Conservation (phyloP, 2,797 vertebrate genomes). For the Aulostomus chinensis region DNA sequence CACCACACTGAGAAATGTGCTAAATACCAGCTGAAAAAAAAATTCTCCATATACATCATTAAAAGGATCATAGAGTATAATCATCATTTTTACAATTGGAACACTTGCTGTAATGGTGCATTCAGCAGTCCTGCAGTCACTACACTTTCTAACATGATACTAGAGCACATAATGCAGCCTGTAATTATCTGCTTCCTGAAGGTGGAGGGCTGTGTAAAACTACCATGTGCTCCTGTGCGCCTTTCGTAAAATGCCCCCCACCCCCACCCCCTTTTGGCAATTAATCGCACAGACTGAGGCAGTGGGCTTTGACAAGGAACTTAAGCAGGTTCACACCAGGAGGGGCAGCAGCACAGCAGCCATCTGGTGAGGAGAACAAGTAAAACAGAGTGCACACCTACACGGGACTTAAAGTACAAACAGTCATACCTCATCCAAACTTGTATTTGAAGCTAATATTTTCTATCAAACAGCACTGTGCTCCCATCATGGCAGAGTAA, state of each 20-base stretch:
- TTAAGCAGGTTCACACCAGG: conserved; percentile 65
- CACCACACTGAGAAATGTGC: conserved; percentile 69
- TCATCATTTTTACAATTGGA: conserved; percentile 71
- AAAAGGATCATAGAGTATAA: conserved; percentile 69
- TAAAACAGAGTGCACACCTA: conserved; percentile 27
- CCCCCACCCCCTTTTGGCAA: conserved; percentile 62
- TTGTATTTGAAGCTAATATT: too few relatives aligned
- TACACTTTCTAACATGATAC: conserved; percentile 70
- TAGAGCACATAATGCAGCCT: conserved; percentile 68
- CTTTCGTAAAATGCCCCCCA: conserved; percentile 64
- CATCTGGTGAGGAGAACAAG: conserved; percentile 47
- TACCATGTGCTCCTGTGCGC: conserved; percentile 59
- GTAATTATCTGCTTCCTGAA: conserved; percentile 77
- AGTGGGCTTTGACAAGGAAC: conserved; percentile 46
- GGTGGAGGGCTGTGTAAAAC: conserved; percentile 65
- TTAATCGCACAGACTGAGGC: conserved; percentile 47
- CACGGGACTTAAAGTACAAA: conserved; percentile 16
- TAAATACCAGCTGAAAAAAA: conserved; percentile 63
- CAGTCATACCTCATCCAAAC: not conserved
- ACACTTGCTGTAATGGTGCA: conserved; percentile 60
- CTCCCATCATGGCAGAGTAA: conserved; percentile 36
- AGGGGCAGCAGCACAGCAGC: conserved; percentile 56
- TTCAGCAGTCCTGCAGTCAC: conserved; percentile 62
- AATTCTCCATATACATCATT: conserved; percentile 71
- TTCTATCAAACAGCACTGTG: not conserved